Base-by-base conservation (phyloP, 1,140 invertebrate genomes). In the Musca domestica region DNA sequence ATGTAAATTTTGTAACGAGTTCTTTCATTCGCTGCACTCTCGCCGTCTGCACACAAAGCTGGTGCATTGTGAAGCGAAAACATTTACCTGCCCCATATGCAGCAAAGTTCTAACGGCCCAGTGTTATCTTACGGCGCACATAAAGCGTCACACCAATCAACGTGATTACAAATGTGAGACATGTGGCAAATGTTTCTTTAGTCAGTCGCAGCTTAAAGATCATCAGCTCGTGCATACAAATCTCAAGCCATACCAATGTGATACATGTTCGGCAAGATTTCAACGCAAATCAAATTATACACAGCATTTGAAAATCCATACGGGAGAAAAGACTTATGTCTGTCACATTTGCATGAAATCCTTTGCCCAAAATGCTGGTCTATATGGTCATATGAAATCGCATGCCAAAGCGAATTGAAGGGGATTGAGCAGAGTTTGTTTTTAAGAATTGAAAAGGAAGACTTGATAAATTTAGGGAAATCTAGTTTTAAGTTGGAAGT, bases 221-320 rank as follows among this genome's bases (percentile, higher is more conserved):
- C 77, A 79, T 63, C 92, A 92, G 83, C 90, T 91, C 14, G 87
- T 88, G 0, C 93, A 95, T 80, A 93, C 91, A 1, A 91, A 91
- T 20, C 89, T 93, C 78, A 83, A 91, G 12, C 91, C 92, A 0
- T 91, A 87, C 69, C 88, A 89, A 73, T 94, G 92, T 74, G 78
- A 86, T 2, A 80, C 88, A 0, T 94, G 92, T 74, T 80, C 85
- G 17, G 89, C 91, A 1, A 89, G 88, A 0, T 94, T 95, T 81
- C 89, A 93, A 27, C 92, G 94, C 77, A 91, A 91, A 7, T 92
- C 93, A 76, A 92, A 93, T 77, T 92, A 90, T 75, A 93, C 93
- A 77, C 93, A 94, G 70, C 92, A 95, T 72, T 84, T 88, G 69
- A 84, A 89, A 5, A 91, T 92, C 75, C 92, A 94, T 76, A 92